These are phyloP conservation scores for Martes flavigula DNA, from an alignment of 2,797 vertebrate genomes.

Conservation along the genomic window DNA sequence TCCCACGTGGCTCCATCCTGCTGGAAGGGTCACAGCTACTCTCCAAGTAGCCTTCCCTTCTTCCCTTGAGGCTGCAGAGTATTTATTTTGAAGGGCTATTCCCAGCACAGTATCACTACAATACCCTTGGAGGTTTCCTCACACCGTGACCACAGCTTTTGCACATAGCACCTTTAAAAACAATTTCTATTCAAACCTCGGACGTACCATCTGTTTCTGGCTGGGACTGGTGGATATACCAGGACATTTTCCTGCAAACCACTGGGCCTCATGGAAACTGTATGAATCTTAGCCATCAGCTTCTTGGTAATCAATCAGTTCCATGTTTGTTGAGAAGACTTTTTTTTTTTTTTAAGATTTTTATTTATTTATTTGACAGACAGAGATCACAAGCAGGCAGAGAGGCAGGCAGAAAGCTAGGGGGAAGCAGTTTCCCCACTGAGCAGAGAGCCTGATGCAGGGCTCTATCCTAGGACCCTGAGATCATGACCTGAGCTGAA, in stretches of 20 bases:
- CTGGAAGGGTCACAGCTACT: neutral
- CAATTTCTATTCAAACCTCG: neutral
- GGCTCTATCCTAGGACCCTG: too few relatives aligned
- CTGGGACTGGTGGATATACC: neutral
- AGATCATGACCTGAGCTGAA: too few relatives aligned
- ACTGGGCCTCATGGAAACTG: neutral
- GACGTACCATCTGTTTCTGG: neutral
- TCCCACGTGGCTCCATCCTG: rapidly evolving
- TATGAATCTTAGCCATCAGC: neutral
- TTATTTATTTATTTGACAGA: too few relatives aligned
- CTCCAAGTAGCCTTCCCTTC: neutral
- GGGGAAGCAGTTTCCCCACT: too few relatives aligned
- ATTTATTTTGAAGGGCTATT: neutral
- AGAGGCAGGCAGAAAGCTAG: too few relatives aligned
- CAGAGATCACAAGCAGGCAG: too few relatives aligned
- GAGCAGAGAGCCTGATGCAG: too few relatives aligned
- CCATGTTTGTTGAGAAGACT: neutral
- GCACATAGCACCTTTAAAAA: neutral
- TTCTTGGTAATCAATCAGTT: neutral
- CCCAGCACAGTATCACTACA: too few relatives aligned
- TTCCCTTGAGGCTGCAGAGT: neutral
- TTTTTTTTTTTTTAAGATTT: too few relatives aligned
- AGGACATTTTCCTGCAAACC: neutral
- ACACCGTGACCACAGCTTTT: neutral
- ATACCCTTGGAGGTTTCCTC: neutral